Evolutionary conservation across 2,888 invertebrate genomes (phyloP), one percentile per base, ranked within the genome.

Genomic region (Drosophila neonasuta): DNA sequence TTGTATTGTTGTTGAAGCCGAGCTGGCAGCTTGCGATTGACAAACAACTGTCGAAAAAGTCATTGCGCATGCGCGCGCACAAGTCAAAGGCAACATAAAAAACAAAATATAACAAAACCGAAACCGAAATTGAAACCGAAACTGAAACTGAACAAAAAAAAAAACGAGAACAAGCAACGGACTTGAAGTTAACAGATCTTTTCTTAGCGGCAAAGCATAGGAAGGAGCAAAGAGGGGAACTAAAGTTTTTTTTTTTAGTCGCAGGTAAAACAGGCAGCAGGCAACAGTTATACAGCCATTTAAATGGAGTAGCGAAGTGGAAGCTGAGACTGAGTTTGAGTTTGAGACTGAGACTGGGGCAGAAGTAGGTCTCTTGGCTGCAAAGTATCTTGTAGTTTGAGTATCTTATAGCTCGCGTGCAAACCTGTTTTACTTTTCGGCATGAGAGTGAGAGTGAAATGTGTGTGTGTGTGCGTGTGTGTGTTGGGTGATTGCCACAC

Each of bases 11-110:
- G 52, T 15, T 57, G 68, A n/a, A 6, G 41, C 50, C 49, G 45
- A 62, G 63, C 70, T 66, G 63, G 51, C 62, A 66, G 63, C 59
- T 62, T 13, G 62, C 71, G 80, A 80, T 80, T 80, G 80, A 82
- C 80, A 80, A 80, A 80, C 80, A 77, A 80, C 77, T 80, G 80
- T 82, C 83, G 80, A 82, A 82, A 79, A 81, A 80, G 83, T 74
- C 80, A 80, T 82, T 82, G 83, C 80, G 83, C 80, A 82, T 80
- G 80, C 80, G 80, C 82, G 82, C 80, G 66, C 81, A 72, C 39
- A 41, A 79, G 78, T 80, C 78, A 80, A 79, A 80, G 68, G 71
- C 68, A 73, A 64, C 11, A 59, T 64, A 68, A 44, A 52, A 52
- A 76, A 57, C 46, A 59, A 58, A 60, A 52, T 30, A 60, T 61